Conservation (phyloP, 2,888 invertebrate species). For the Orthosia gothica region DNA sequence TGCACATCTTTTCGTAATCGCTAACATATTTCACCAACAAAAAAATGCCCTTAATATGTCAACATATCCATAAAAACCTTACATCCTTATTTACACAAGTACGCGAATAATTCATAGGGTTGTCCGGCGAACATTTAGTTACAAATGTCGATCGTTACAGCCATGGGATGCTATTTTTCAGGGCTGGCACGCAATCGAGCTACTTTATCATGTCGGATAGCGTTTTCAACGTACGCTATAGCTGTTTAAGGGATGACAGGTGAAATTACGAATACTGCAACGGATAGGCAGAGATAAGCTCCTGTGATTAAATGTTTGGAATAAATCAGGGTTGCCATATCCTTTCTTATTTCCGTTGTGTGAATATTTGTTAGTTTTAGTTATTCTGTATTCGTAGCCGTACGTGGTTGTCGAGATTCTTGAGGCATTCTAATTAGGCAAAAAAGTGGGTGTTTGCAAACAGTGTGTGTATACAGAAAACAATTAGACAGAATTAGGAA, state of each 20-base stretch:
- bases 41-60: slow-evolving; percentile 31
- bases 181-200: slow-evolving; percentile 66
- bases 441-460: slow-evolving; percentile 7
- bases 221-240: slow-evolving; percentile 72
- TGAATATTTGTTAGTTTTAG: slow-evolving; percentile 49
- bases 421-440: slow-evolving; percentile 20
- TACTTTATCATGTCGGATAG: slow-evolving; percentile 73
- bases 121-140: slow-evolving; percentile 38
- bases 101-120: slow-evolving; percentile 60
- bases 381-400: slow-evolving; percentile 35
- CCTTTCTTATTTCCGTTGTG: slow-evolving; percentile 38
- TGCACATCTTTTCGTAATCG: no score
- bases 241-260: slow-evolving; percentile 71
- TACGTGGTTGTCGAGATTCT: slow-evolving; percentile 3
- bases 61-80: slow-evolving; percentile 26
- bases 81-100: slow-evolving; percentile 52
- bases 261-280: slow-evolving; percentile 74
- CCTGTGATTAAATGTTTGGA: slow-evolving; percentile 72
- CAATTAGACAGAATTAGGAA: slow-evolving; percentile 8
- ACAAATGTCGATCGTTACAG: slow-evolving; percentile 73
- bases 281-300: slow-evolving; percentile 71
- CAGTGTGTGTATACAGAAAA: neutral
- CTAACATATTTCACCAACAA: slow-evolving; percentile 2
- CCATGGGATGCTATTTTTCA: slow-evolving; percentile 67
- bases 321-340: slow-evolving; percentile 67